Base-by-base conservation (phyloP, 2,113 vertebrate genomes). In the Alexandromys fortis region DNA sequence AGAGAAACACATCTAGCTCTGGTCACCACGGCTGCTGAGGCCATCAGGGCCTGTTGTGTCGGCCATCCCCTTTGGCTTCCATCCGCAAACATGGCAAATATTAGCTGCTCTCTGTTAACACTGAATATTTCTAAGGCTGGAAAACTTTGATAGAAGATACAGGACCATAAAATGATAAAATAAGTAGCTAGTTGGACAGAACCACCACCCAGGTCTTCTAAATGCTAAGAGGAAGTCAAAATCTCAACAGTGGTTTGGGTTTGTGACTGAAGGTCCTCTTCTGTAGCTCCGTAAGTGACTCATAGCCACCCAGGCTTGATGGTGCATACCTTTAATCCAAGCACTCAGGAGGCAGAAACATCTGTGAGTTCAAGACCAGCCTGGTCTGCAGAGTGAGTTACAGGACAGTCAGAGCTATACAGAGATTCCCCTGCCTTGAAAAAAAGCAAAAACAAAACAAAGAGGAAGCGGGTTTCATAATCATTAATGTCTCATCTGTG, bases 71-170 rank as follows among this genome's bases (percentile, higher is more conserved):
- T 78, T 78, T 67, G 35, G 12, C 26, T 63, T 38, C 21, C 42
- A 19, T 93, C 91, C 93, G 95, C 97, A 97, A 97, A 96, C 61
- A 87, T 94, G 88, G 92, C 96, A 97, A 97, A 94, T 91, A 90
- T 90, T 92, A 94, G 96, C 96, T 98, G 52, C 94, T 97, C 97
- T 93, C 94, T 95, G 55, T 82, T 97, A 92, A 83, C 5, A 10
- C 38, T 52, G 47, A 49, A 68, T 58, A 35, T 42, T 38, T 76
- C 78, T 10, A 85, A 93, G 78, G 49, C 89, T 79, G n/a, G 58
- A 93, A 76, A 82, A 33, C 82, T 73, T 87, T 17, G 38, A 12
- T 22, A 79, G 85, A 10, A 35, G 96, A 91, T n/a, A 38, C n/a
- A 47, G 75, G n/a, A 38, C 17, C 24, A 70, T 17, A 83, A 63